These are phyloP conservation scores for Papilio dardanus DNA, from an alignment of 1,140 invertebrate species.

Conservation along the genomic window DNA sequence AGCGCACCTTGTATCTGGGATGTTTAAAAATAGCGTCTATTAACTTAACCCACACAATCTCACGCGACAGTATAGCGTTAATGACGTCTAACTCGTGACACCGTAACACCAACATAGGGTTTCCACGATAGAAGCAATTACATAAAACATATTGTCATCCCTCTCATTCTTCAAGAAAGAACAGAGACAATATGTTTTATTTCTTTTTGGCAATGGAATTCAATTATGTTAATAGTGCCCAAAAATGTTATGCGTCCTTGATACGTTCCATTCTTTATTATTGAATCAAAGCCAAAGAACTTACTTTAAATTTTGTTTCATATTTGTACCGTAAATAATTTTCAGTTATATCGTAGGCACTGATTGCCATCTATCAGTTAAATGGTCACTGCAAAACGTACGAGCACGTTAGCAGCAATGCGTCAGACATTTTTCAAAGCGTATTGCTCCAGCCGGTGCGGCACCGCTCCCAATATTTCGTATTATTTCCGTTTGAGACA, in stretches of 20 bases:
- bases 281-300: not conserved
- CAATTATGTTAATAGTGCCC: not conserved
- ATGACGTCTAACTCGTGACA: not conserved
- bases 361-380: not conserved
- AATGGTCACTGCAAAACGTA: not conserved
- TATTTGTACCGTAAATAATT: too few species aligned
- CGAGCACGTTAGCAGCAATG: not conserved
- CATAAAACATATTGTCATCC: not conserved
- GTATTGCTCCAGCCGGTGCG: not conserved
- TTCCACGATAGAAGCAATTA: not conserved
- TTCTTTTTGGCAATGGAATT: not conserved
- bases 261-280: not conserved
- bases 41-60: constrained; percentile 30
- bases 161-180: not conserved
- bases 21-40: constrained; percentile 20
- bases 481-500: not conserved
- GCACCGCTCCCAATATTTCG: not conserved
- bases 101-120: not conserved
- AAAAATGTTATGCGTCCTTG: not conserved
- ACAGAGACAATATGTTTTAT: not conserved
- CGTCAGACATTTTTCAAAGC: constrained; percentile 8
- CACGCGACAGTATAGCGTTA: constrained; percentile 6
- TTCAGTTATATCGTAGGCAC: not conserved
- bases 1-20: not conserved
- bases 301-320: not conserved